A percentile compares a stretch with the other conserved stretches of the same genome.
phyloP scores from a whole-genome alignment of 2,888 invertebrate species.

The Ormyrus thymus region DNA sequence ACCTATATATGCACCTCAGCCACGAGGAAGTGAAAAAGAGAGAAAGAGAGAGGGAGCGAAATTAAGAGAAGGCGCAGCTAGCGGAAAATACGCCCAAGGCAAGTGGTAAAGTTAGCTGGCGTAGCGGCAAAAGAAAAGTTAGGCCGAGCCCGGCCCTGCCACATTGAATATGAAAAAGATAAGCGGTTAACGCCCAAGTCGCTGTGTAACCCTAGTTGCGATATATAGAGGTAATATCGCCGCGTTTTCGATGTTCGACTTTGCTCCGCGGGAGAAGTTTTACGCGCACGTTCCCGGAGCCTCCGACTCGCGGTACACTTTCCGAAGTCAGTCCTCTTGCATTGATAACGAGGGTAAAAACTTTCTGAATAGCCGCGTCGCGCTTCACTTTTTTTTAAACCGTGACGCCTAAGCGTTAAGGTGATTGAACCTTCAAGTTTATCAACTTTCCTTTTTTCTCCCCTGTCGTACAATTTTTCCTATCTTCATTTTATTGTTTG shows the following conservation, averaged over 20 bases:
- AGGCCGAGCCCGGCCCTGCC: neutral
- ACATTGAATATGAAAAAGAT: slow-evolving; percentile 49
- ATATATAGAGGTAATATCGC: no score
- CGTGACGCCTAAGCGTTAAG: no score
- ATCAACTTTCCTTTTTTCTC: no score
- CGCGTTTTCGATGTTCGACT: neutral
- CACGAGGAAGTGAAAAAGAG: no score
- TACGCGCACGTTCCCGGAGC: neutral
- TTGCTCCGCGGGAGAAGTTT: neutral
- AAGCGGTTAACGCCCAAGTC: slow-evolving; percentile 36
- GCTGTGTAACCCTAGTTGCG: no score
- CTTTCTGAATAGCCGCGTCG: neutral
- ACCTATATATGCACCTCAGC: neutral
- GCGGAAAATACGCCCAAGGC: slow-evolving; percentile 12
- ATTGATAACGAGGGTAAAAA: slow-evolving; percentile 9
- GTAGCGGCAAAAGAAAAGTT: slow-evolving; percentile 25
- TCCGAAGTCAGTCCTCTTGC: neutral
- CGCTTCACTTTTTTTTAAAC: no score
- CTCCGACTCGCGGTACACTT: neutral
- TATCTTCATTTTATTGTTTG: no score
- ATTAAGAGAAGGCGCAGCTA: no score
- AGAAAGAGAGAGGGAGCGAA: no score
- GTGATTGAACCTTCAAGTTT: no score
- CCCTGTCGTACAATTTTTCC: no score
- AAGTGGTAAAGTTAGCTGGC: slow-evolving; percentile 34